Evolutionary conservation across 1,140 invertebrate species (phyloP).

Genomic region (Babylonia areolata): DNA sequence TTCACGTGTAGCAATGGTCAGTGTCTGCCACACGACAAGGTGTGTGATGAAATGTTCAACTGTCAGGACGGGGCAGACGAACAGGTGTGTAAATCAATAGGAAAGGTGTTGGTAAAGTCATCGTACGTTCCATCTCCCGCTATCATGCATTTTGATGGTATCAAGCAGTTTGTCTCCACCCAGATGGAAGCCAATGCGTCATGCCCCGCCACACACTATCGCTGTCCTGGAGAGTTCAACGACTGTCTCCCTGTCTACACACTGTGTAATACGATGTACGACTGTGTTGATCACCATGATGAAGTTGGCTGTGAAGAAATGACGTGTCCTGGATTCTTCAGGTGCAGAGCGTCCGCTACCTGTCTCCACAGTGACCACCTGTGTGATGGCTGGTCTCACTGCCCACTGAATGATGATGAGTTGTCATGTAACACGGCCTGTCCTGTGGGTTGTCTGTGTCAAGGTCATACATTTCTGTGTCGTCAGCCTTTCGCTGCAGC

Average conservation of each 20-base stretch:
- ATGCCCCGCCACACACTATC: conserved; percentile 3
- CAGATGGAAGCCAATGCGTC: not conserved
- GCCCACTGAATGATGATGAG: conserved; percentile 42
- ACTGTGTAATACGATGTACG: conserved; percentile 24
- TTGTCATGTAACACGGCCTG: conserved; percentile 31
- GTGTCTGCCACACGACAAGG: not conserved
- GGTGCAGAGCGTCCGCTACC: conserved; percentile 5
- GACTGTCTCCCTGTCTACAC: conserved; percentile 5
- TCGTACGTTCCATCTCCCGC: conserved; percentile 6
- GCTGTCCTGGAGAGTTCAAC: conserved; percentile 8
- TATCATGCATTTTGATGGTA: conserved; percentile 1
- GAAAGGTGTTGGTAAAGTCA: not conserved
- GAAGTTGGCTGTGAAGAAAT: conserved; percentile 16
- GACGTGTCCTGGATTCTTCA: conserved; percentile 38
- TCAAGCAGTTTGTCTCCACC: not conserved
- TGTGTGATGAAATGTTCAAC: not conserved
- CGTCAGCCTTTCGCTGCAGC: not conserved
- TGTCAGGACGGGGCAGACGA: not conserved
- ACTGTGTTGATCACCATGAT: conserved; percentile 14
- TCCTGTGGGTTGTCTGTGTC: conserved; percentile 51
- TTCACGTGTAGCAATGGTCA: not conserved
- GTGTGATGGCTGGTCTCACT: conserved; percentile 35
- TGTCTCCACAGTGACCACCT: conserved; percentile 33
- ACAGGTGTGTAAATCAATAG: not conserved
- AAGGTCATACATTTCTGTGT: conserved; percentile 22